Base-by-base conservation (phyloP, 1,140 invertebrate species). In the Diachasma alloeum region DNA sequence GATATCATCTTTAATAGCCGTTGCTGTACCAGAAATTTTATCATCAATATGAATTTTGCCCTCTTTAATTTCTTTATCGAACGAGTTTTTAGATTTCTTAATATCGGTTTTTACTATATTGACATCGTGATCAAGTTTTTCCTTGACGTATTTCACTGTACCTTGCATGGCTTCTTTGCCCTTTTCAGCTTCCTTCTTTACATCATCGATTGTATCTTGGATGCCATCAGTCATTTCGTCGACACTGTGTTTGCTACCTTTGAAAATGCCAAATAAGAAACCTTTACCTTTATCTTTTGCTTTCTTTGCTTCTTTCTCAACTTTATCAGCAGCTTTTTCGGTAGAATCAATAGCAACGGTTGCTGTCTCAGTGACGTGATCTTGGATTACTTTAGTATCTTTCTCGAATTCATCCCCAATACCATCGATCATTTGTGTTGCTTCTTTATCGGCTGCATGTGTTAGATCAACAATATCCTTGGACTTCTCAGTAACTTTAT, bases 211-310 rank as follows among this genome's bases (percentile, higher is more conserved):
- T 5, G 81, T 19, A 26, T 79, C 76, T 66, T 79, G 74, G 17
- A 72, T 53, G n/a, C 78, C 71, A 26, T 79, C 74, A 17, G 44
- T 63, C 1, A 69, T 67, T 24, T 81, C 81, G 0, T 77, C 78
- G 0, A 56, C 68, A 10, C 79, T 22, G 36, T 83, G 63, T 69
- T 81, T 31, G 31, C 72, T 72, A 0, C 81, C 80, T 24, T 81
- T 82, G 24, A 83, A 80, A 0, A 83, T 74, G 0, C 81, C 81
- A 0, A 81, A 79, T 3, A 83, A 70, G 24, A 83, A 80, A 11
- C 81, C 80, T 39, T 67, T 42, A 17, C 26, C 26, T 70, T 59
- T 67, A 1, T 80, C 82, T 36, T 83, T 84, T 0, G 71, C 75
- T 22, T 83, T 85, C 31, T 84, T 84, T 0, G 74, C 68, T 48